Base-by-base conservation (phyloP, 2,797 vertebrate species). In the Pangasius mekongensis region DNA sequence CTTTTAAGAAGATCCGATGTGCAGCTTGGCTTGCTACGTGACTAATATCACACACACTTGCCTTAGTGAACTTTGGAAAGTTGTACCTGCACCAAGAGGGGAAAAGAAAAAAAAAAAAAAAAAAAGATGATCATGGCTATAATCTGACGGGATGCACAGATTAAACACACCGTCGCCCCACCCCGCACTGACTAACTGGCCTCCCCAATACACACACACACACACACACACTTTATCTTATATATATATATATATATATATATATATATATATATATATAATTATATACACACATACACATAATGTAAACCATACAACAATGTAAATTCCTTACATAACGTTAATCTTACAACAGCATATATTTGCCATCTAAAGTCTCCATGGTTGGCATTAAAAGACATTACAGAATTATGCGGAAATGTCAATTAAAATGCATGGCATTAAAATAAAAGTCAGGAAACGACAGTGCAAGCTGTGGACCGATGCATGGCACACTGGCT, bases 41-140 rank as follows among this genome's bases (percentile, higher is more conserved):
- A 83, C 86, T 30, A 14, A 62, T n/a, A 49, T 33, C 47, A 3
- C 74, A 7, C 76, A 78, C 76, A 54, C 30, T 24, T 43, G n/a
- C 9, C 9, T 20, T 77, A 18, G 33, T 77, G 22, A 84, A 88
- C 87, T 88, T 66, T 49, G 22, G 0, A 67, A 88, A 84, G 87
- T 84, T 88, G 56, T 16, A 39, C 56, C 5, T 36, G 56, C 47
- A 84, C 13, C 30, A 33, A 22, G 9, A 27, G 1, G 3, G 0
- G 5, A 16, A 62, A 18, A 47, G 0, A 5, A 54, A 20, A 14
- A 49, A 76, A 30, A 18, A 14, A 36, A 14, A 3, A 20, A 64
- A 18, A 24, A 47, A 7, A 43, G 4, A 62, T 5, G 54, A 43
- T 60, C 11, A 8, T 16, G 30, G 0, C 18, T n/a, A n/a, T 27